Evolutionary conservation across 2,888 invertebrate genomes (phyloP), one percentile per base, ranked within the genome.

Genomic region (Chrysina gloriosa): DNA sequence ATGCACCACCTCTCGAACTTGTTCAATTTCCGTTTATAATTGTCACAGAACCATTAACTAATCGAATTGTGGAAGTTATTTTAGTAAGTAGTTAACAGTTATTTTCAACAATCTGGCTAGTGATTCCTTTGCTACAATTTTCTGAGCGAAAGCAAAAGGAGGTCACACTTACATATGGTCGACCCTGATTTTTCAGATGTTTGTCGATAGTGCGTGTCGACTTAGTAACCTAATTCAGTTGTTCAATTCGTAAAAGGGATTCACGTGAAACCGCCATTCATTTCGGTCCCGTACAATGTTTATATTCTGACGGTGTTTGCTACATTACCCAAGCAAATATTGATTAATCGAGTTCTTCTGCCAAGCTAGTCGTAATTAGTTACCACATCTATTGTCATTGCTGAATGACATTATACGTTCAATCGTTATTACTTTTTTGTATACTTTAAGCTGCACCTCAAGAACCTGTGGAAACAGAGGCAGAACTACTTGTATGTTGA

Each of bases 291-390:
- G 23, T 14, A 36, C 36, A 56, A 34, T 36, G 56, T 56, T 56
- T 36, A 58, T 58, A 39, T 58, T 25, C 39, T 39, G 14, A 52
- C 29, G 52, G 39, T 11, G 31, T 58, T 58, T 39, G 5, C 39
- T 39, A 25, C 56, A 58, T 58, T 39, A 39, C n/a, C 56, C 56
- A 11, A 39, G 25, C 25, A 11, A 58, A 58, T 58, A 58, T 58
- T 58, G 56, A 58, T 58, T 58, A 39, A 25, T 52, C 23, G 25
- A 25, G 39, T 39, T 14, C 39, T 25, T 23, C 23, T 58, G 56
- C n/a, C 39, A 14, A 58, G 36, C 11, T 16, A 6, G 23, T 7
- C 11, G 56, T 39, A 58, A 58, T 58, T 54, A 54, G 34, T 34
- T 58, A 58, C 23, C 39, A 7, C 21, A n/a, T n/a, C n/a, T 29